phyloP scores from a whole-genome alignment of 2,888 invertebrate genomes.

The Choreutis nemorana region DNA sequence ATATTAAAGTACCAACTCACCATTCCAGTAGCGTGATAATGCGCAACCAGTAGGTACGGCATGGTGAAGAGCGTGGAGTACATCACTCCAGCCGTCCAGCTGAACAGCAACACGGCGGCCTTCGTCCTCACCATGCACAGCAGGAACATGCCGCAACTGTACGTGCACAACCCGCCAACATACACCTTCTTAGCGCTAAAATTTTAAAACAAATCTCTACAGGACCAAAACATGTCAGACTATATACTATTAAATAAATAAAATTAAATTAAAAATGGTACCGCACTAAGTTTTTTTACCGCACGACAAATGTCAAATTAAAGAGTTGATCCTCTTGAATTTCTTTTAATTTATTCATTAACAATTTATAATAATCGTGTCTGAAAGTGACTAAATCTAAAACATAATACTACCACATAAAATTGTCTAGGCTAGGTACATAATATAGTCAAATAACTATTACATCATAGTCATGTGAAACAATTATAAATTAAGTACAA shows the following conservation, averaged over 20 bases:
- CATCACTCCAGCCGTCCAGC: slow-evolving; percentile 96
- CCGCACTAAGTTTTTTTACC: too few relatives aligned
- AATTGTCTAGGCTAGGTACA: too few relatives aligned
- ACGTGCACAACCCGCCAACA: slow-evolving; percentile 87
- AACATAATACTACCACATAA: too few relatives aligned
- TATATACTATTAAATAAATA: too few relatives aligned
- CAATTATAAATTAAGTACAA: too few relatives aligned
- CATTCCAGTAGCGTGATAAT: slow-evolving; percentile 90
- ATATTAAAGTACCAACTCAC: slow-evolving; percentile 66
- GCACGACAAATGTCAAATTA: slow-evolving; percentile 5
- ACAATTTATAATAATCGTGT: too few relatives aligned
- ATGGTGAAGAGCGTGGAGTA: slow-evolving; percentile 97
- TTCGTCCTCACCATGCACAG: slow-evolving; percentile 82
- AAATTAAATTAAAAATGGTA: not conserved
- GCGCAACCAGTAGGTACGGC: slow-evolving; percentile 93
- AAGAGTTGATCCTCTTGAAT: slow-evolving; percentile 4
- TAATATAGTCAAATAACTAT: too few relatives aligned
- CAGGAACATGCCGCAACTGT: slow-evolving; percentile 87
- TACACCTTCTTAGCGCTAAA: slow-evolving; percentile 87
- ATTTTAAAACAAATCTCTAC: too few relatives aligned
- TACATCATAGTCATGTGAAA: too few relatives aligned
- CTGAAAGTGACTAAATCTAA: too few relatives aligned
- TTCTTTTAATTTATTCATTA: too few relatives aligned
- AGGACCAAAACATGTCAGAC: too few relatives aligned
- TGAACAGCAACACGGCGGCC: slow-evolving; percentile 84